Evolutionary conservation across 1,140 invertebrate species (phyloP), one percentile per base, ranked within the genome.

Genomic region (Penaeus japonicus): DNA sequence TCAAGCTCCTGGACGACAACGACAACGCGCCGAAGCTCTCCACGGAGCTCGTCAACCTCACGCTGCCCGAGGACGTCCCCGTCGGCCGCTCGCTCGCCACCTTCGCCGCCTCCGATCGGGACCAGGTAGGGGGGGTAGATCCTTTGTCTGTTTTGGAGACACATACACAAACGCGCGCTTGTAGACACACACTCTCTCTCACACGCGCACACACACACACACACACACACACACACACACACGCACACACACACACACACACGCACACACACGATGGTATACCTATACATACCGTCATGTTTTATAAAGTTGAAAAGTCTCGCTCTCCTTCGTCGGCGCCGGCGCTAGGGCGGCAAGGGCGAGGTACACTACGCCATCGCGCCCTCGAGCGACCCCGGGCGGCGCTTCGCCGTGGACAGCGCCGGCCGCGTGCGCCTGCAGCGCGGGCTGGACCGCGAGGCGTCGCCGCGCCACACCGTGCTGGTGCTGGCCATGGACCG

Each of bases 51-150:
- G 79, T 98, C 92, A 97, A 96, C 91, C 96, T 97, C 0, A 98
- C 98, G 92, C 97, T 99, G 0, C 98, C 97, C 0, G 98, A 99
- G 93, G 98, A 99, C 93, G 95, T 97, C 0, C 96, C 97, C 89
- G 94, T 98, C 53, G 97, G 97, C 3, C 96, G 94, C 75, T 94
- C 95, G 84, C 96, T 99, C 0, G 97, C 94, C 87, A 94, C 95
- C 92, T 94, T 96, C 4, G 93, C 94, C 78, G 98, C 98, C 0
- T 94, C 93, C 15, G 98, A 99, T 93, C 95, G 95, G 15, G 98
- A 99, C 93, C 73, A 85, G 84, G 84, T 85, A 35, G 82, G 85
- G 47, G 15, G 10, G 10, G 47, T 12, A 47, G 4, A 15, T 85
- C 54, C 12, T 30, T 27, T 17, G 24, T 24, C 53, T 5, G 17